Evolutionary conservation across 1,140 invertebrate genomes (phyloP).

Genomic region (Drosophila albomicans): DNA sequence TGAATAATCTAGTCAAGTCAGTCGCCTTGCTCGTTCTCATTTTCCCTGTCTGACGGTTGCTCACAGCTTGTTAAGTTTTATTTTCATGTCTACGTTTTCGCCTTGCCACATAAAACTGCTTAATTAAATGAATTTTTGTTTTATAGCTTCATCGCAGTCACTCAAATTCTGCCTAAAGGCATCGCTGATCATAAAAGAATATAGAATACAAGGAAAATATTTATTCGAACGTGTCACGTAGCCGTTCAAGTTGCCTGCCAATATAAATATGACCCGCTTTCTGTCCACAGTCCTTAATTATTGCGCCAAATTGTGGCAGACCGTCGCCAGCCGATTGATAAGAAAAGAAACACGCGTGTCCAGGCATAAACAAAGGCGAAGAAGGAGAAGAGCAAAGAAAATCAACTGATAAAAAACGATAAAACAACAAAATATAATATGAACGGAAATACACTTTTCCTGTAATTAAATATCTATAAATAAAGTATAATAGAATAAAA

Average conservation of each 20-base stretch:
- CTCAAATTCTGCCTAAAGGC: conserved; percentile 47
- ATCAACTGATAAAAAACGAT: not conserved
- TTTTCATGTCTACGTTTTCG: conserved; percentile 57
- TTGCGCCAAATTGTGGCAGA: conserved; percentile 40
- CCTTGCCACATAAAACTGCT: conserved; percentile 69
- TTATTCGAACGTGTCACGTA: conserved; percentile 75
- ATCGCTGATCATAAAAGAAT: conserved; percentile 6
- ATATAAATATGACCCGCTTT: conserved; percentile 21
- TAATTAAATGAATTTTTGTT: conserved; percentile 81
- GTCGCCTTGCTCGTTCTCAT: not conserved
- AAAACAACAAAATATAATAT: not conserved
- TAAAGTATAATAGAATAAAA: too few species aligned
- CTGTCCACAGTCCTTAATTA: conserved; percentile 61
- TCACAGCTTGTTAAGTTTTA: conserved; percentile 53
- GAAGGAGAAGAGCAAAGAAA: not conserved
- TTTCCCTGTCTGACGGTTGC: not conserved
- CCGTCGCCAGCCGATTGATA: conserved; percentile 32
- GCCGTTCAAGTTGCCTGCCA: conserved; percentile 26
- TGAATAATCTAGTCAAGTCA: too few species aligned
- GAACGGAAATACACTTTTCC: not conserved
- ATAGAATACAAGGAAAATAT: conserved; percentile 33
- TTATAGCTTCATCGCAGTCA: conserved; percentile 68
- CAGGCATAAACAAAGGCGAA: conserved; percentile 22
- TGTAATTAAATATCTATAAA: not conserved
- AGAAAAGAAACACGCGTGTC: conserved; percentile 25